Base-by-base conservation (phyloP, 53 echinoderm and acorn worm genomes). In the Luidia sarsii region DNA sequence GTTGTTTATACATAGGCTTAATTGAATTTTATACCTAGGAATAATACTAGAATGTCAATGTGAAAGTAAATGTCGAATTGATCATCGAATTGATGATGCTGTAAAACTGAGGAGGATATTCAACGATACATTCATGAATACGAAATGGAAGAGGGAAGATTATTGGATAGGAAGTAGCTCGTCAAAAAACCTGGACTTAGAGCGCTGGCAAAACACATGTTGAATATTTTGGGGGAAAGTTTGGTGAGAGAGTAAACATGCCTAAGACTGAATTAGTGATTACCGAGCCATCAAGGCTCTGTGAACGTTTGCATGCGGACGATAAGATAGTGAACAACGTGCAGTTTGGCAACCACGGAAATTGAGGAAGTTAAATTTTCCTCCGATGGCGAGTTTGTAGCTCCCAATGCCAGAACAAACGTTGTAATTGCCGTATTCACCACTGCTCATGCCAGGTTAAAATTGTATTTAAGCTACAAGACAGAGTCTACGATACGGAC, bases 201-300 rank as follows among this genome's bases (percentile, higher is more conserved):
- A 23, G 86, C 84, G 16, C 63, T 94, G 0, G 80, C 87, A 2
- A 94, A 89, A 74, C 50, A 86, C 10, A 71, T 91, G 85, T 38
- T 91, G 2, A 90, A 94, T 48, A 71, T 21, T 82, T 94, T 35
- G 87, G 94, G 90, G 90, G 93, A 0, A 83, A 83, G 61, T 70
- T 83, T 21, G 70, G 69, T 2, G 70, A 83, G 59, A 70, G 49
- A 22, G 18, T 46, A 18, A 83, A 83, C 53, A 43, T 70, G 48
- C 27, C 56, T 1, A 25, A 57, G 46, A 70, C 60, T 0, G 61
- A 56, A 27, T n/a, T n/a, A n/a, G 21, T 53, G 14, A 18, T 48
- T 20, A 45, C 27, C 20, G 59, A 57, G 4, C 83, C 83, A 5
- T 23, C 31, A 19, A 3, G 45, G 16, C 52, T 83, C 5, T 70